Base-by-base conservation (phyloP, 2,888 invertebrate genomes). In the Ophonus ardosiacus region DNA sequence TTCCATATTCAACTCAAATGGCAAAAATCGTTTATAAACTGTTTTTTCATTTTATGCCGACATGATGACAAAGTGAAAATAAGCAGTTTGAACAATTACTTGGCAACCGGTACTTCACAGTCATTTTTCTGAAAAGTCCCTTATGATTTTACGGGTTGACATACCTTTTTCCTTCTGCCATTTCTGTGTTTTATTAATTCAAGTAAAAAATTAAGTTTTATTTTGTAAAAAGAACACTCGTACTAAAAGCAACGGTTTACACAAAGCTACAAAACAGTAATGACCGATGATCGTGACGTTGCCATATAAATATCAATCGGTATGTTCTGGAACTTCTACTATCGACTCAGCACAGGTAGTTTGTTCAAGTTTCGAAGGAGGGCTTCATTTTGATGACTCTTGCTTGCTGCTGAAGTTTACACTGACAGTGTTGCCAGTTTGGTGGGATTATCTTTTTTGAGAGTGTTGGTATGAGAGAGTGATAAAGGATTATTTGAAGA, bases 91-190 rank as follows among this genome's bases (percentile, higher is more conserved):
- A 76, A 59, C 74, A 85, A 84, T 85, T 85, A 71, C 85, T 80
- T 71, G 80, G 80, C 80, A 85, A 85, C 85, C 85, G 85, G 85
- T 68, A 68, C 21, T 43, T 78, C 63, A 40, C 65, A 51, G 43
- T 80, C 59, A 68, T 38, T 57, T 68, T 85, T 80, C 21, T 71
- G 38, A 17, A 51, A 43, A 24, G 21, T 84, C 56, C 78, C 65
- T 78, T 63, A 7, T 56, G 38, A 21, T 17, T 74, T 59, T 80
- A 57, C 68, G 8, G 18, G 43, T 31, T 51, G 84, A 89, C 91
- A 91, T 88, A 93, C 93, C 92, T 93, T 91, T 93, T 93, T 90
- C 92, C 93, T 89, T 93, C 93, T 90, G 93, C 93, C 93, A 93
- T 93, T 90, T 89, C 91, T 88, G 89, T 85, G 81, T 86, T 63